Conservation (phyloP, 2,113 vertebrate species). For the Trematomus loennbergii region DNA sequence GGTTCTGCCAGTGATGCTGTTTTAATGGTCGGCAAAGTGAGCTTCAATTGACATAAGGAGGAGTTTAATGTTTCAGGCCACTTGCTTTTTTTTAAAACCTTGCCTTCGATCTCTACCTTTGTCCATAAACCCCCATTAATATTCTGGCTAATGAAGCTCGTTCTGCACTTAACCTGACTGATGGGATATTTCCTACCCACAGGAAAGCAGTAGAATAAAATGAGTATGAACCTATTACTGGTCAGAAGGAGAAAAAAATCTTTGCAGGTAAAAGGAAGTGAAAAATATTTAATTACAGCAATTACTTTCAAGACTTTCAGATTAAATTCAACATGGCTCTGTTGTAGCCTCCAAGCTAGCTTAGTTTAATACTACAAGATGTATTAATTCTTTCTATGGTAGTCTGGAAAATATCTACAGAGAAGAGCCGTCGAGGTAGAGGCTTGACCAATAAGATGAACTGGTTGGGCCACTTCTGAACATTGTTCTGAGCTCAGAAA, state of each 20-base stretch:
- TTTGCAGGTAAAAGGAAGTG: constrained; percentile 14
- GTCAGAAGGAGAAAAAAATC: constrained; percentile 6
- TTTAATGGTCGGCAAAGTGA: constrained; percentile 42
- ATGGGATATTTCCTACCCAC: constrained; percentile 25
- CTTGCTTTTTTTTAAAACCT: constrained; percentile 26
- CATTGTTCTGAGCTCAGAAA: neutral
- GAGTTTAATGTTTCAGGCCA: constrained; percentile 16
- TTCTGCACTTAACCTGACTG: constrained; percentile 44
- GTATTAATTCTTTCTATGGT: neutral
- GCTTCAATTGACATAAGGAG: constrained; percentile 25
- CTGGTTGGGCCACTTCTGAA: neutral
- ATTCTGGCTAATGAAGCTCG: constrained; percentile 34
- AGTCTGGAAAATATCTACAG: constrained; percentile 5
- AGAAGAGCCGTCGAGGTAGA: neutral
- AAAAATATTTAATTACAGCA: constrained; percentile 22
- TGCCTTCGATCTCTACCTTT: constrained; percentile 18
- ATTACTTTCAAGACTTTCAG: constrained; percentile 20
- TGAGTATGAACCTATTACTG: constrained; percentile 29
- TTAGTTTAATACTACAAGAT: neutral
- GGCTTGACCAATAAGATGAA: neutral
- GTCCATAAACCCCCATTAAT: constrained; percentile 30
- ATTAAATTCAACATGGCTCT: constrained; percentile 2
- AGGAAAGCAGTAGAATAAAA: constrained; percentile 16
- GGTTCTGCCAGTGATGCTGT: constrained; percentile 20
- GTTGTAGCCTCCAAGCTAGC: neutral